These are phyloP conservation scores for Drosophila meridiana DNA, from an alignment of 2,888 invertebrate species.

Conservation along the genomic window DNA sequence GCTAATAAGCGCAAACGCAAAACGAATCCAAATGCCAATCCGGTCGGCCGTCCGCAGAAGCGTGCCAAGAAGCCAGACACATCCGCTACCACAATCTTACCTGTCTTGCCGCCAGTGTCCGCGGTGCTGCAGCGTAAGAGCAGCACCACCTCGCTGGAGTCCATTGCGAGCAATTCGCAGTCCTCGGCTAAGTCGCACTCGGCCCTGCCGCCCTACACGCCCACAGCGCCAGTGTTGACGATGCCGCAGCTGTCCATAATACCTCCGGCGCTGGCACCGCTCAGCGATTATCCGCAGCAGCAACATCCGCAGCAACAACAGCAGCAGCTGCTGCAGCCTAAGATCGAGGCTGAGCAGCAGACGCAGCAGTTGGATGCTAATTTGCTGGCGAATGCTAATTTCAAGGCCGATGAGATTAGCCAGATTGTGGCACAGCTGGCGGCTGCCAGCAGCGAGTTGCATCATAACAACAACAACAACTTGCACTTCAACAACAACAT, in stretches of 20 bases:
- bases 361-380: constrained; percentile 42
- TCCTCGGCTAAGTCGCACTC: constrained; percentile 75
- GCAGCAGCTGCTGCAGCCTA: constrained; percentile 23
- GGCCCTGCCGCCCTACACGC: constrained; percentile 54
- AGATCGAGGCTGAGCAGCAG: constrained; percentile 28
- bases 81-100: constrained; percentile 20
- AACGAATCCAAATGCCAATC: constrained; percentile 62
- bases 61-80: constrained; percentile 86
- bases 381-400: constrained; percentile 56
- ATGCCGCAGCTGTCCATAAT: constrained; percentile 59
- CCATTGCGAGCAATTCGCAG: constrained; percentile 83
- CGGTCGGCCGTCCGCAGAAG: constrained; percentile 86
- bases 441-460: constrained; percentile 55
- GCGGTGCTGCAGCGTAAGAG: constrained; percentile 81
- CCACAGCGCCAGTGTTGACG: constrained; percentile 23
- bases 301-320: constrained; percentile 20
- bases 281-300: constrained; percentile 54
- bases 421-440: constrained; percentile 76
- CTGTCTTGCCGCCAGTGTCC: constrained; percentile 53
- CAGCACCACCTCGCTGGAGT: constrained; percentile 83
- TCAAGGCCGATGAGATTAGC: constrained; percentile 78
- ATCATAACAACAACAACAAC: constrained; percentile 47
- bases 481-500: constrained; percentile 39
- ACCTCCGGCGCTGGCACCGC: constrained; percentile 78
- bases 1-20: constrained; percentile 72